Conservation (phyloP, 2,113 vertebrate species). For the Isurus oxyrinchus region DNA sequence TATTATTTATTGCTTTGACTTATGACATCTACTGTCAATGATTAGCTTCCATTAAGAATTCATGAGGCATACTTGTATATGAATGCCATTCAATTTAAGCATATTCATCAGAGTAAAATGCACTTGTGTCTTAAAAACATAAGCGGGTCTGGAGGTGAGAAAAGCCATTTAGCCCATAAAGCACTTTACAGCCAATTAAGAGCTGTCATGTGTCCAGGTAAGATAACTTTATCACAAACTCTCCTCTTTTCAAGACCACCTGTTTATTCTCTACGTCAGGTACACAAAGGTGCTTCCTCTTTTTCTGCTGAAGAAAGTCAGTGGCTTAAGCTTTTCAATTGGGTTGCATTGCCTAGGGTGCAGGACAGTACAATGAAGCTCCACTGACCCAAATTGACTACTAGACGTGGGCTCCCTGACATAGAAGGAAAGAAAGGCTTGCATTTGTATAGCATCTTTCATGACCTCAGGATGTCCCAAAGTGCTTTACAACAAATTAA, state of each 20-base stretch:
- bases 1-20: not conserved
- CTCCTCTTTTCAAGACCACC: not conserved
- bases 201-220: not conserved
- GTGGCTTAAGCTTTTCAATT: not conserved
- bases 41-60: not conserved
- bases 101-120: not conserved
- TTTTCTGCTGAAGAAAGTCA: not conserved
- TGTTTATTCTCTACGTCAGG: not conserved
- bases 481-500: not conserved
- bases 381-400: not conserved
- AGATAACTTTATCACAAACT: not conserved
- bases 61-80: not conserved
- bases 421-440: not conserved
- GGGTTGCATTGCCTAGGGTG: not conserved
- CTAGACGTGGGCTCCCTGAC: not conserved
- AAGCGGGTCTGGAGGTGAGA: not conserved
- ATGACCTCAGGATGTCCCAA: not conserved
- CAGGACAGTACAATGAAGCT: not conserved
- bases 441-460: not conserved
- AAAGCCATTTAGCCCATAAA: not conserved
- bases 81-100: not conserved
- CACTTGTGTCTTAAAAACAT: not conserved
- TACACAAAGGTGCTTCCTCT: not conserved
- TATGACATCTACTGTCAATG: not conserved
- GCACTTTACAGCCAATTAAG: not conserved